phyloP scores from a whole-genome alignment of 2,797 vertebrate species.

The Alfaro cultratus region DNA sequence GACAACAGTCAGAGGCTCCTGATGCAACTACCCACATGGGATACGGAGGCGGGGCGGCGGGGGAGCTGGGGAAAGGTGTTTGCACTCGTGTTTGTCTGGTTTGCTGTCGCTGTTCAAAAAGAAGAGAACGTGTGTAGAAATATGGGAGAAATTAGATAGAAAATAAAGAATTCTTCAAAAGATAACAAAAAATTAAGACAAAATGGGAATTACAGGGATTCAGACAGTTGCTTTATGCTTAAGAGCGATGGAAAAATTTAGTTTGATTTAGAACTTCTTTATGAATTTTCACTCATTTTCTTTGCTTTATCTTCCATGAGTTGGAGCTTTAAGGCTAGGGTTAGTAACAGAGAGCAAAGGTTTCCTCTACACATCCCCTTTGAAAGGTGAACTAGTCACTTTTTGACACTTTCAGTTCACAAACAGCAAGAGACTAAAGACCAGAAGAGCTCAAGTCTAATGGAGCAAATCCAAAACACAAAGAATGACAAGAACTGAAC shows the following conservation, averaged over 20 bases:
- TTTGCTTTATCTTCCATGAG: no score
- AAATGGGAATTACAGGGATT: not conserved
- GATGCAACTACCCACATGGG: conserved; percentile 70
- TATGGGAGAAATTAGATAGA: not conserved
- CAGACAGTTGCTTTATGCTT: not conserved
- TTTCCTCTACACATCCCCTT: not conserved
- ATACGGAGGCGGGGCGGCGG: conserved; percentile 10
- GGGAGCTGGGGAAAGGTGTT: conserved; percentile 30
- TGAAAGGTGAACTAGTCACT: not conserved
- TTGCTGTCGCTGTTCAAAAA: conserved; percentile 11
- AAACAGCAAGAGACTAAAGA: not conserved
- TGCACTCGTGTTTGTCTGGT: conserved; percentile 22
- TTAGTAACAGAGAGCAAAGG: not conserved
- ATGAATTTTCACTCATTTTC: no score
- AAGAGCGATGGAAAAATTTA: not conserved
- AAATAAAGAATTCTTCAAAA: not conserved
- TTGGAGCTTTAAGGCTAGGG: no score
- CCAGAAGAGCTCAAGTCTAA: no score
- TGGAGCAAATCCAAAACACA: not conserved
- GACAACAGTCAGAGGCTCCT: conserved; percentile 66
- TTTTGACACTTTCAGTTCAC: not conserved
- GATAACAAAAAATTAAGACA: not conserved
- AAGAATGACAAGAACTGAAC: not conserved
- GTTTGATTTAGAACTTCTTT: not conserved
- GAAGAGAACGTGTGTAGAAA: not conserved